Conservation (phyloP, 2,888 invertebrate species). For the Drosophila paramelanica region DNA sequence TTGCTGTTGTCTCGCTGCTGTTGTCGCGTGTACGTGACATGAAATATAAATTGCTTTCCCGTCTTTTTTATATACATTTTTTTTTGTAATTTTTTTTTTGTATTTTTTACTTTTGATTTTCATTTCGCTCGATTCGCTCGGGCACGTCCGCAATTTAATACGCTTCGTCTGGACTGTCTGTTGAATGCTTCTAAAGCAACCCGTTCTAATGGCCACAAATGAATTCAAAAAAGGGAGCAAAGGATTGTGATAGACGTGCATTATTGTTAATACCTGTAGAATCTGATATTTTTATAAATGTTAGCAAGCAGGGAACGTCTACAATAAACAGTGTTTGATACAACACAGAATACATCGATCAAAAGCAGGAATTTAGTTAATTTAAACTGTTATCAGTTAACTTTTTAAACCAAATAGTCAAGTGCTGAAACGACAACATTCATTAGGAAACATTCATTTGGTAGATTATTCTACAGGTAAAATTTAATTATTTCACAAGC, state of each 20-base stretch:
- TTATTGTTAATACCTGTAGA: constrained; percentile 22
- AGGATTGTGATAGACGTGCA: constrained; percentile 22
- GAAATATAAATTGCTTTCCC: constrained; percentile 58
- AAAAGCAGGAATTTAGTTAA: not conserved
- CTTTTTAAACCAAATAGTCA: not conserved
- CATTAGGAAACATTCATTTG: not conserved
- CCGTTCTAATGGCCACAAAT: not conserved
- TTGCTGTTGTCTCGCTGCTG: constrained; percentile 32
- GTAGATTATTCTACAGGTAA: not conserved
- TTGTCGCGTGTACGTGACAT: constrained; percentile 63
- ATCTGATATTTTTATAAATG: constrained; percentile 1
- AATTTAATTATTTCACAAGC: not conserved
- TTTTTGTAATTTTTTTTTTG: constrained; percentile 9
- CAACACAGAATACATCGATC: too few species aligned
- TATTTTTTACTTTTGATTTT: constrained; percentile 50
- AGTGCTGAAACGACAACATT: not conserved
- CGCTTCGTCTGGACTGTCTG: constrained; percentile 14
- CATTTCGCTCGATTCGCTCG: constrained; percentile 52
- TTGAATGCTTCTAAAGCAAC: constrained; percentile 10
- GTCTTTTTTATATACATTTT: constrained; percentile 13
- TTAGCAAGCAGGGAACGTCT: not conserved
- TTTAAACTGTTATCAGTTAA: not conserved
- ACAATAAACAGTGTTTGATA: not conserved
- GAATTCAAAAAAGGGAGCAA: constrained; percentile 10
- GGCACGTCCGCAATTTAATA: constrained; percentile 65